These are phyloP conservation scores for Nothocercus nigrocapillus DNA, from an alignment of 2,113 vertebrate genomes.

Conservation along the genomic window DNA sequence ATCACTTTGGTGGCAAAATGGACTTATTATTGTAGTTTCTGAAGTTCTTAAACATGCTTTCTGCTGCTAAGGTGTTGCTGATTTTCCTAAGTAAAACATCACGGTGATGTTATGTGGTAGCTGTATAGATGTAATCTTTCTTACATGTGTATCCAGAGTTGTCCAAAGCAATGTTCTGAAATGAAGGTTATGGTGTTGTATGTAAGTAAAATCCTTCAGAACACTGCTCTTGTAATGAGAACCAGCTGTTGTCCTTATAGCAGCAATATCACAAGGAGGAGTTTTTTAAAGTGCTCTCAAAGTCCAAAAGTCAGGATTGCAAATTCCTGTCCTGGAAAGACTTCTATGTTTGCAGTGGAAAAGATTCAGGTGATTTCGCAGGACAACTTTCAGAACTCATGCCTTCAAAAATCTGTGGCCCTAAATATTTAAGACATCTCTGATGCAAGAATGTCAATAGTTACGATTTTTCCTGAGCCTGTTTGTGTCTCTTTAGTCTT, in stretches of 20 bases:
- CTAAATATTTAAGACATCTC: neutral
- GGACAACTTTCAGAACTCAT: neutral
- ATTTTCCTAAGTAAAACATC: neutral
- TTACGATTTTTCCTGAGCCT: neutral
- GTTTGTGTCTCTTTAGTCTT: neutral
- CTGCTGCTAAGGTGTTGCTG: neutral
- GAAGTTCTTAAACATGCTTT: neutral
- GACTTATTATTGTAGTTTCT: neutral
- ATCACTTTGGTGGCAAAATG: neutral
- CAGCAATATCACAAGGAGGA: neutral
- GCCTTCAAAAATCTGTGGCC: neutral
- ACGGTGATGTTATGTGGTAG: neutral
- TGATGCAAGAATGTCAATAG: neutral
- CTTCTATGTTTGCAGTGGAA: neutral
- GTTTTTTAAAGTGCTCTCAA: neutral
- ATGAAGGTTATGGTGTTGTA: neutral
- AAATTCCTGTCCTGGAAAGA: neutral
- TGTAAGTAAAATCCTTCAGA: neutral
- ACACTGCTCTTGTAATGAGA: neutral
- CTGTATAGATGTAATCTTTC: fast-evolving
- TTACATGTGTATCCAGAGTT: neutral
- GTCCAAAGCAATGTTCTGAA: neutral
- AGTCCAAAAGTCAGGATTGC: neutral
- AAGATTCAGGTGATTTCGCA: neutral
- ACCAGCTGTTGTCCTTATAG: neutral